Base-by-base conservation (phyloP, 1,140 invertebrate genomes). In the Goniozus legneri region DNA sequence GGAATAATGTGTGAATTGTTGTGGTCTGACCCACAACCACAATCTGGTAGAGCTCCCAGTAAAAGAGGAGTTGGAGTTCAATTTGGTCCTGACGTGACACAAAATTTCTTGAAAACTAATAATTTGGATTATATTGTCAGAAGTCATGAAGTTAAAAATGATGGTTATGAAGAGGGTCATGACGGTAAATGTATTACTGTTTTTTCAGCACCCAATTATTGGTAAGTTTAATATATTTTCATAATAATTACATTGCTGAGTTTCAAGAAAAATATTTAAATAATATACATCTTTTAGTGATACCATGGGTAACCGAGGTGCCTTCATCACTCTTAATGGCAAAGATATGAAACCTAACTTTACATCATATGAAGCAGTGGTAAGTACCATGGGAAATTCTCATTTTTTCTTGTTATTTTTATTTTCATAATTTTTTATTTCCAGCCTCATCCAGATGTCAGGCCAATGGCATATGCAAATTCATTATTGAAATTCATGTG, bases 171-270 rank as follows among this genome's bases (percentile, higher is more conserved):
- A 77, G 77, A 93, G 14, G 86, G 87, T 8, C 97, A 99, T 69
- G 84, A 95, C 69, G 94, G 91, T 19, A 90, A 92, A 68, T 97
- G 93, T 67, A 92, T 96, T 54, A 97, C 94, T 2, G 92, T 97
- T 3, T 97, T 97, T 78, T 98, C 95, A 15, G 97, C 97, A 52
- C 97, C 97, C 47, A 99, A 99, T 78, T 99, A 98, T 81, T 99
- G 96, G 92, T 95, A 77, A 74, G 10, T 7, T n/a, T 14, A 10
- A 27, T 3, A 10, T 27, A n/a, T 33, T 14, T 40, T 13, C 15
- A 19, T 2, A 2, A 31, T 16, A 18, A 34, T 35, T 34, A 27
- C 15, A 39, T 40, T 37, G 37, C 8, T 16, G 30, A 7, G 2
- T 13, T 47, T 14, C 34, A 13, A 15, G 6, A 24, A 14, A 21